Conservation (phyloP, 2,113 vertebrate species). For the Isurus oxyrinchus region DNA sequence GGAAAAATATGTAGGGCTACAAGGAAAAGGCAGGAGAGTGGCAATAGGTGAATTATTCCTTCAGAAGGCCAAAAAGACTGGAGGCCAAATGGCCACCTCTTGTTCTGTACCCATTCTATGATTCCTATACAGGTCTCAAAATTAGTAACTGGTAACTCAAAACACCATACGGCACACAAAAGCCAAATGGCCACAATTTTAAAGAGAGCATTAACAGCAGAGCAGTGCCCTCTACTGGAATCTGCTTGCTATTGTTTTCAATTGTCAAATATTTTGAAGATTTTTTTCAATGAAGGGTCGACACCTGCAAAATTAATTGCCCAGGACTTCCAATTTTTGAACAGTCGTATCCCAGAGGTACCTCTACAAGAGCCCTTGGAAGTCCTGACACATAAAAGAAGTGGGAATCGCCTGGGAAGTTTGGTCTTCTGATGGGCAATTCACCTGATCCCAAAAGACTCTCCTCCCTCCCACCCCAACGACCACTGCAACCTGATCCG, state of each 20-base stretch:
- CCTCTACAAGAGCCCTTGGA: no score
- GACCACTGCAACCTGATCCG: no score
- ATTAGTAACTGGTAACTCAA: constrained; percentile 7
- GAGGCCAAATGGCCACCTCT: not conserved
- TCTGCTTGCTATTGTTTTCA: not conserved
- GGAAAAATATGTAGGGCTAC: not conserved
- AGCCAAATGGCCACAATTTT: not conserved
- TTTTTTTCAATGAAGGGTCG: not conserved
- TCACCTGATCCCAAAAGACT: no score
- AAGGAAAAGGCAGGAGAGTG: not conserved
- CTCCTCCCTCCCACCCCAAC: no score
- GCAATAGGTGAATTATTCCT: not conserved
- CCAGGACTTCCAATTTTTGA: no score
- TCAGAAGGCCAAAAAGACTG: not conserved
- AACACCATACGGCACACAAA: not conserved
- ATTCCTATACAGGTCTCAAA: not conserved
- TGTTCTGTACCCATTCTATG: not conserved
- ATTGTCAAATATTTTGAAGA: not conserved
- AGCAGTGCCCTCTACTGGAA: not conserved
- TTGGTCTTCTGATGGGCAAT: no score
- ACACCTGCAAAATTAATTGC: not conserved
- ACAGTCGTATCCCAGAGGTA: no score
- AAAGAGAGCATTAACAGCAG: not conserved
- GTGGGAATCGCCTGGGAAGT: no score
- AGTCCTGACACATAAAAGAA: no score